These are phyloP conservation scores for Siderastrea siderea DNA, from an alignment of 92 coral and sea anemone genomes.

Conservation along the genomic window DNA sequence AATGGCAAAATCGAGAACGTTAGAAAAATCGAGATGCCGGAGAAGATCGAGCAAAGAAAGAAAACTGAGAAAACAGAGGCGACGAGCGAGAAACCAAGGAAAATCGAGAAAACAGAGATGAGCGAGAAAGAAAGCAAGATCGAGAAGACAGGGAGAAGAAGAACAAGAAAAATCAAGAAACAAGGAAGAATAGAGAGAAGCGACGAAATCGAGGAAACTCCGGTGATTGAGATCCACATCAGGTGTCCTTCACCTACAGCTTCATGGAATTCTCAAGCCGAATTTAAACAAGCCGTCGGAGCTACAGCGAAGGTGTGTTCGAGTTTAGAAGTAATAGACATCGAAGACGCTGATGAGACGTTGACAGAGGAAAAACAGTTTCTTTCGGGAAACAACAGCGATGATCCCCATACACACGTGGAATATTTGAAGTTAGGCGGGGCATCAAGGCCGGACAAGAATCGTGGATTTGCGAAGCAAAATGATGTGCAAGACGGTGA, in stretches of 20 bases:
- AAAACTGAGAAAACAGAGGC: background rate
- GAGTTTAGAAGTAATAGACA: background rate
- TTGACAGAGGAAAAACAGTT: background rate
- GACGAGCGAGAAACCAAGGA: background rate
- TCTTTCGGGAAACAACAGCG: background rate
- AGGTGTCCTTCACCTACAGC: background rate
- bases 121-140: background rate
- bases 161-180: background rate
- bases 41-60: background rate
- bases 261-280: background rate
- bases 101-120: background rate
- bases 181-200: background rate
- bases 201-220: background rate
- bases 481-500: background rate
- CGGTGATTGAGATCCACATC: background rate
- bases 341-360: background rate
- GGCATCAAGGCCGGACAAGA: background rate
- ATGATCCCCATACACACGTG: background rate
- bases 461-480: background rate
- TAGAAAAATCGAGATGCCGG: background rate
- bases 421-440: background rate
- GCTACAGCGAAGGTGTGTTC: background rate
- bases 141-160: background rate
- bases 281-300: background rate
- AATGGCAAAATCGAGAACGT: background rate